These are phyloP conservation scores for Piprites chloris DNA, from an alignment of 2,113 vertebrate species.

Conservation along the genomic window DNA sequence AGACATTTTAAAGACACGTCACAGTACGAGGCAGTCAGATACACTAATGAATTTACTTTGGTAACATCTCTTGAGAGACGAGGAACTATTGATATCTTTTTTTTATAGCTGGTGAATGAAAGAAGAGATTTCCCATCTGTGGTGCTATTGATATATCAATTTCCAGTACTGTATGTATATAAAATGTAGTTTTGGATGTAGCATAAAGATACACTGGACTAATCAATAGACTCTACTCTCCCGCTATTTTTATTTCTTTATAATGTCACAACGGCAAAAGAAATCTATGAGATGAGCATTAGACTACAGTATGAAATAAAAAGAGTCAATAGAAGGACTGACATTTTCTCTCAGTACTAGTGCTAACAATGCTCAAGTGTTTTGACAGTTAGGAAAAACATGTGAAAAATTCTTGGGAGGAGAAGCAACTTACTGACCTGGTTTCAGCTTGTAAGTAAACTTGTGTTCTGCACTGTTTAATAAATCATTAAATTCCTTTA, in stretches of 20 bases:
- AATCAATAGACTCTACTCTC: background rate
- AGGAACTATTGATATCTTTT: background rate
- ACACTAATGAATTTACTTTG: background rate
- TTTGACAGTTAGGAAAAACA: background rate
- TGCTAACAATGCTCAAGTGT: background rate
- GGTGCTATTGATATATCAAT: background rate
- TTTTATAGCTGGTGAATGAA: background rate
- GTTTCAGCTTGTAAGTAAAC: constrained; percentile 85
- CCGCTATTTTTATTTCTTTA: background rate
- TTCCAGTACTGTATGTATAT: background rate
- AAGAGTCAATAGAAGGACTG: background rate
- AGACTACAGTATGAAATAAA: background rate
- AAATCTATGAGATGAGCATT: background rate
- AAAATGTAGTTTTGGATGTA: background rate
- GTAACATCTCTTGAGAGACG: background rate
- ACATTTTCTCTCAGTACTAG: background rate
- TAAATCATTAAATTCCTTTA: constrained; percentile 83
- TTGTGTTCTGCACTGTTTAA: constrained; percentile 80
- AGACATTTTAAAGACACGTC: background rate
- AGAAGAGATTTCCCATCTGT: background rate
- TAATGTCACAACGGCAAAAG: background rate
- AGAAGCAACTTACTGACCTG: constrained; percentile 78
- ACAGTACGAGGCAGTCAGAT: background rate
- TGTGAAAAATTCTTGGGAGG: background rate
- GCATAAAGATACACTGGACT: background rate